Conservation (phyloP, 2,888 invertebrate species). For the Polietes domitor region DNA sequence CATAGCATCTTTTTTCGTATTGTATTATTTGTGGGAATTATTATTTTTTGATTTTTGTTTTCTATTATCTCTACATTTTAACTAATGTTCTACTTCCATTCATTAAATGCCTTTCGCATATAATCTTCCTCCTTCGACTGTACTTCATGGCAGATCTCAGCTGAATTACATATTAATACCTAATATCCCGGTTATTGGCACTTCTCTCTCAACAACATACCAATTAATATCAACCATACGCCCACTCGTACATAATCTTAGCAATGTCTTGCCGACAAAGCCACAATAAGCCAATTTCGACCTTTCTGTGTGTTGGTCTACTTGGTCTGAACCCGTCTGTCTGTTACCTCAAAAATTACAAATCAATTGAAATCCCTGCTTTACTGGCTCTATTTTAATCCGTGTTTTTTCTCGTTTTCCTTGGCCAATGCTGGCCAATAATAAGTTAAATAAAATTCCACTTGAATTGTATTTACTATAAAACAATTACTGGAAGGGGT, state of each 20-base stretch:
- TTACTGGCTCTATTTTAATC: constrained; percentile 28
- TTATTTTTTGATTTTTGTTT: too few relatives aligned
- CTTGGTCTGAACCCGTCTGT: background rate
- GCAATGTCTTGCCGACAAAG: background rate
- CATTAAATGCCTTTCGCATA: too few relatives aligned
- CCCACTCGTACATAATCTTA: background rate
- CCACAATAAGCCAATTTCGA: background rate
- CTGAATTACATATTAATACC: too few relatives aligned
- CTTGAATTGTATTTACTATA: constrained; percentile 58
- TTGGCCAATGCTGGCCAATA: constrained; percentile 45
- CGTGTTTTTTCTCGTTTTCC: background rate
- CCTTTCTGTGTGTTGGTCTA: background rate
- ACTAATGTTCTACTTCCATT: too few relatives aligned
- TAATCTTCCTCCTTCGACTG: too few relatives aligned
- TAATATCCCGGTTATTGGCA: constrained; percentile 11
- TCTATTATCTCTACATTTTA: too few relatives aligned
- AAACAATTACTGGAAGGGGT: constrained; percentile 63
- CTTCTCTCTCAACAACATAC: background rate
- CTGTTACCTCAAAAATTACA: constrained; percentile 34
- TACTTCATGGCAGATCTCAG: too few relatives aligned
- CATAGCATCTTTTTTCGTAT: too few relatives aligned
- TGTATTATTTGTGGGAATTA: too few relatives aligned
- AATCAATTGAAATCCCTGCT: constrained; percentile 44
- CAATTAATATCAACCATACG: constrained; percentile 32
- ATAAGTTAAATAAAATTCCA: constrained; percentile 58